Evolutionary conservation across 1,140 invertebrate species (phyloP), one percentile per base, ranked within the genome.

Genomic region (Drosophila lini): DNA sequence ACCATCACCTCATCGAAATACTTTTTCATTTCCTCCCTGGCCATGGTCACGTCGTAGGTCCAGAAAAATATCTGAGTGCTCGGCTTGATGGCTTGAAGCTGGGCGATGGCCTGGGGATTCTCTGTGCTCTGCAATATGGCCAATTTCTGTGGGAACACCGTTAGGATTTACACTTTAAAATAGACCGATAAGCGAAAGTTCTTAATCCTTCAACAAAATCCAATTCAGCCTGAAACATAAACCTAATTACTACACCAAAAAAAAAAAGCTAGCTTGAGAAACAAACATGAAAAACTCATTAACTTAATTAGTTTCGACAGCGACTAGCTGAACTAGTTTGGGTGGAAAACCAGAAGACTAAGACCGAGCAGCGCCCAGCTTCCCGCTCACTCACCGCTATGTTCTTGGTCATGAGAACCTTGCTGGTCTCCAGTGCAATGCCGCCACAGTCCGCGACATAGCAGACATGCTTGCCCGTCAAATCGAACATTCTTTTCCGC

Each of bases 371-470:
- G 16, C 32, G n/a, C 25, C 38, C 60, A 65, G 16, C 45, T 64
- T 40, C 57, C 44, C 16, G 28, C 25, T 36, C 38, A 78, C 90
- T 90, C 55, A 91, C 90, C 45, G 90, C 90, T 45, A 91, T 90
- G 63, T 88, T 90, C 64, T 85, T 90, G 52, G 74, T 88, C 78
- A 90, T 80, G 32, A 91, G 74, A 59, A 88, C 71, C 64, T 91
- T 91, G 57, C 90, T 91, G 19, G 90, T 84, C 68, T 91, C 90
- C 36, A 90, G 64, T 11, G 85, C 83, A 50, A 91, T 88, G 28
- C 90, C 90, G 16, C 90, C 90, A 62, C 90, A 91, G 56, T 91
- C 90, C 40, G 90, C 90, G 40, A 91, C 85, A 88, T 91, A 91
- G 62, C 86, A 86, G 40, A 91, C 74, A 76, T 91, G 74, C 65